Evolutionary conservation across 2,888 invertebrate species (phyloP), one percentile per base, ranked within the genome.

Genomic region (Philereme vetulata): DNA sequence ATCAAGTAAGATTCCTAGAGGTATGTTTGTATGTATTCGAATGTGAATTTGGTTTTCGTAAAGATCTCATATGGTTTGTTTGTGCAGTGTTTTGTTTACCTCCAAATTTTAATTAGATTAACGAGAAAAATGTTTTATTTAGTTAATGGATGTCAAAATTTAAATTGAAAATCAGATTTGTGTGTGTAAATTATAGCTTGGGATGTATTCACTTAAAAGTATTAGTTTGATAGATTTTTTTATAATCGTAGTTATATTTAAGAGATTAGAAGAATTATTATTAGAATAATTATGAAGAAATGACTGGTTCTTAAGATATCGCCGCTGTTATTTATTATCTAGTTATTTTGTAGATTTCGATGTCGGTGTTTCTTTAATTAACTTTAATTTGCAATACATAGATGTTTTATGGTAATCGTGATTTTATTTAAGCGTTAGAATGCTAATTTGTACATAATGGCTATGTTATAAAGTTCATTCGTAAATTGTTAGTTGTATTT

Each of bases 61-160:
- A 91, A 91, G 92, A 92, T 92, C 92, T 92, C 92, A 92, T 91
- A 90, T 73, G 86, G 86, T 88, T 91, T 90, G 90, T 92, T 92
- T 92, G 91, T 91, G 91, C 88, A 92, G 92, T 90, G 91, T 92
- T 92, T 89, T 91, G 87, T 90, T 92, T 86, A 88, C 88, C 85
- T 86, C 90, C 78, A 91, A 91, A 92, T 90, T 92, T 92, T 91
- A 90, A 87, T 75, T 80, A 87, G 80, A 78, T 81, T 72, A 82
- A 75, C 72, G 68, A 75, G 77, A 77, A 67, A 65, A 68, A 81
- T 77, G 74, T 77, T 76, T 74, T 72, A 71, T 78, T 70, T 79
- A 66, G 73, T 81, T 82, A 74, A 83, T 84, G 72, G 75, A 80
- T 80, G 71, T 80, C 73, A 68, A 78, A 66, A 71, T 66, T 64